These are phyloP conservation scores for Andrena fulva DNA, from an alignment of 2,888 invertebrate genomes.

Conservation along the genomic window DNA sequence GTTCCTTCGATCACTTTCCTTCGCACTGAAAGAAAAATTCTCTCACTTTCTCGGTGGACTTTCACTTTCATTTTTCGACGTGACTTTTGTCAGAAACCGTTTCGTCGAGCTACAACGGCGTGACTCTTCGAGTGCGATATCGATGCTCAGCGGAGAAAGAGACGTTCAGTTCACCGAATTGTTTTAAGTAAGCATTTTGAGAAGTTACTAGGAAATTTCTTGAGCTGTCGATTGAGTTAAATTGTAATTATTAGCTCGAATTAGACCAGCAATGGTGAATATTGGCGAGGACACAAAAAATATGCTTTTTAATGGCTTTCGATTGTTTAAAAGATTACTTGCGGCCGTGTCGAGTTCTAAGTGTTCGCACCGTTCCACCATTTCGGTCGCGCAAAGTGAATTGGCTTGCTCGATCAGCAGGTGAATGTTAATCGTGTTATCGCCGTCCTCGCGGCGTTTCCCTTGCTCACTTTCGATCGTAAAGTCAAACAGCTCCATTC, in stretches of 20 bases:
- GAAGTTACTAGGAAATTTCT: no score
- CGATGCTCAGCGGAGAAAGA: no score
- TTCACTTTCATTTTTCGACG: slow-evolving; percentile 44
- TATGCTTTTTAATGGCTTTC: neutral
- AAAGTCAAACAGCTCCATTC: slow-evolving; percentile 34
- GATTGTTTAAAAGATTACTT: slow-evolving; percentile 1
- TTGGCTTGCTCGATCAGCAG: slow-evolving; percentile 46
- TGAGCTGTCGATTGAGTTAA: no score
- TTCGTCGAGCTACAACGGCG: neutral
- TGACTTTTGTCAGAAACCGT: slow-evolving; percentile 1
- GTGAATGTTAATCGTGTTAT: slow-evolving; percentile 63
- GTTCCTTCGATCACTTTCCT: neutral
- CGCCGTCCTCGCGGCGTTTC: slow-evolving; percentile 43
- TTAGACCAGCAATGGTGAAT: neutral
- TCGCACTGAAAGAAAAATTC: slow-evolving; percentile 1
- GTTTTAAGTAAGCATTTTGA: no score
- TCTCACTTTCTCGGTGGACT: slow-evolving; percentile 39
- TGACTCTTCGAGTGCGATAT: neutral
- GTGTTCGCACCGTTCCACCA: slow-evolving; percentile 4
- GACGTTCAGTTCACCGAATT: no score
- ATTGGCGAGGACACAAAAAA: neutral
- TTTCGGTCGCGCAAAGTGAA: slow-evolving; percentile 30
- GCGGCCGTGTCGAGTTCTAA: neutral
- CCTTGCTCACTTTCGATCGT: slow-evolving; percentile 59
- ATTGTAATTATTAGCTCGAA: no score